Base-by-base conservation (phyloP, 2,797 vertebrate species). In the Hemibagrus guttatus region DNA sequence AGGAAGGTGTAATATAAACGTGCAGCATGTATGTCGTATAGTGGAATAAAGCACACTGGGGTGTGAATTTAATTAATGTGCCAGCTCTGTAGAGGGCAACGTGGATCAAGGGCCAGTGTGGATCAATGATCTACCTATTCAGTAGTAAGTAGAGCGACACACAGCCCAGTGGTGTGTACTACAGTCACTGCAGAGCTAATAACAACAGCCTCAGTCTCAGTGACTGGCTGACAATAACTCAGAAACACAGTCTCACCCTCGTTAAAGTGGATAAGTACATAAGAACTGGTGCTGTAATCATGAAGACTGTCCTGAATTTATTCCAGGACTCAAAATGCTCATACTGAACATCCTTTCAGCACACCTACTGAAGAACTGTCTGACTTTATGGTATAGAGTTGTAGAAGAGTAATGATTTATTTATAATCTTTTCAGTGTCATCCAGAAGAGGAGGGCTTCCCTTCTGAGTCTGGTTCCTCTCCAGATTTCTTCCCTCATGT, bases 31-130 rank as follows among this genome's bases (percentile, higher is more conserved):
- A 96, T 96, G 95, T 93, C 95, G 93, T 92, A 94, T 95, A 94
- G 94, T 95, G 95, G 95, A 97, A 96, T 95, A 97, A 95, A 93
- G 94, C 96, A 95, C 94, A 93, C 95, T 93, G 95, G 92, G 95
- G 95, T 95, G 95, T 94, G 93, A 95, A 95, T 96, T 97, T 96
- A 97, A 96, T 96, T 95, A 95, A 95, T 94, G 92, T 89, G 92
- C 95, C 95, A 95, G 95, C 91, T 93, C 90, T 93, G 93, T 93
- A 90, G 91, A 94, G 95, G 92, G 95, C 94, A 94, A 95, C 94
- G 96, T 92, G 87, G 88, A 93, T 93, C 85, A 91, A 90, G 90
- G 92, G 84, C 88, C 64, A 92, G 93, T 94, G 93, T 90, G 94
- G 93, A 96, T 96, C 92, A 94, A 91, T 91, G 94, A 90, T 91